These are phyloP conservation scores for Bombyx huttoni DNA, from an alignment of 2,888 invertebrate genomes.

Conservation along the genomic window DNA sequence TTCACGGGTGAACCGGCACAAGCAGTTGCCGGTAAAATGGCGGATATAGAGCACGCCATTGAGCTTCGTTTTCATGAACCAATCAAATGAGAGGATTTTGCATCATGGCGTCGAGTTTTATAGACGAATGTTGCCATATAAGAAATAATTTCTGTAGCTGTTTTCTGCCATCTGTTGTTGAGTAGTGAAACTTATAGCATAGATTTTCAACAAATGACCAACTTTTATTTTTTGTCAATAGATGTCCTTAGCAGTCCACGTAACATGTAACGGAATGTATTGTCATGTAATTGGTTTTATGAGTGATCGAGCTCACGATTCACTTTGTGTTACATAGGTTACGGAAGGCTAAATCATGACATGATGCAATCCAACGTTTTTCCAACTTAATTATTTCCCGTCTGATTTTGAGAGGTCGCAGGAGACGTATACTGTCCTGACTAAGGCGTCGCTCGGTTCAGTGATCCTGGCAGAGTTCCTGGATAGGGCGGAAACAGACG, in stretches of 20 bases:
- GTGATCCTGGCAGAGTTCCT: too few relatives aligned
- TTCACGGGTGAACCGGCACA: constrained; percentile 10
- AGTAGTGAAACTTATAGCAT: constrained; percentile 9
- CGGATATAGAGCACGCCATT: constrained; percentile 30
- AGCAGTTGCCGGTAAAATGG: constrained; percentile 44
- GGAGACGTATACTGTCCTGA: too few relatives aligned
- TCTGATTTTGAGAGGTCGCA: too few relatives aligned
- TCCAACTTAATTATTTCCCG: too few relatives aligned
- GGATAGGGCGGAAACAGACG: too few relatives aligned
- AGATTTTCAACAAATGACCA: not conserved
- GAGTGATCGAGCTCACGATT: too few relatives aligned
- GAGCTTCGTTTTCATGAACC: constrained; percentile 26
- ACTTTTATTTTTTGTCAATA: not conserved
- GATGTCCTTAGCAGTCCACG: constrained; percentile 6
- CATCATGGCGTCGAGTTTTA: constrained; percentile 40
- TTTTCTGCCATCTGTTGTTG: constrained; percentile 19
- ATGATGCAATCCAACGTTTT: too few relatives aligned
- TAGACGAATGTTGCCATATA: constrained; percentile 41
- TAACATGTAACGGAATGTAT: too few relatives aligned
- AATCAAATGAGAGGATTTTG: constrained; percentile 53
- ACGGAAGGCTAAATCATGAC: too few relatives aligned
- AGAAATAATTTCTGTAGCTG: constrained; percentile 5
- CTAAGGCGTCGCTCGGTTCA: too few relatives aligned
- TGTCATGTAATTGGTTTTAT: too few relatives aligned
- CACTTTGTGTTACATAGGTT: too few relatives aligned